These are phyloP conservation scores for Rallus crepitans DNA, from an alignment of 2,797 vertebrate genomes.

Conservation along the genomic window DNA sequence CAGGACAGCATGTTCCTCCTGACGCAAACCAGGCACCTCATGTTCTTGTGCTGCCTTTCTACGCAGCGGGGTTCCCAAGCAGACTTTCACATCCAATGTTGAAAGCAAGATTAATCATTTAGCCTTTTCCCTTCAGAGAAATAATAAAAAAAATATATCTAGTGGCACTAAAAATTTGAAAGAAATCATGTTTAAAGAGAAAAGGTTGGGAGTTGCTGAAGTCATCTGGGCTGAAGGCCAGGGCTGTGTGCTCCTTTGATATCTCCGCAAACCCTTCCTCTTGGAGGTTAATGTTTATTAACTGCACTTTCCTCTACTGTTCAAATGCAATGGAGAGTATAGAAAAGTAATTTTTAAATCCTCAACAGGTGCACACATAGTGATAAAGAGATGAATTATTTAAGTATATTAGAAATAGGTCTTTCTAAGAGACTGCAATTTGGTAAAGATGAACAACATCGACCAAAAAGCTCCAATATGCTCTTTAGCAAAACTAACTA, in stretches of 20 bases:
- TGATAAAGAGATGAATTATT: neutral
- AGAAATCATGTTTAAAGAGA: neutral
- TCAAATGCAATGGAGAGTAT: neutral
- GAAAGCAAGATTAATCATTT: slow-evolving; percentile 19
- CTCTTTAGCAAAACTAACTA: neutral
- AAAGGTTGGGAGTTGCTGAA: neutral
- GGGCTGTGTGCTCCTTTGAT: neutral
- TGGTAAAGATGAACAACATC: neutral
- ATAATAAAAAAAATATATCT: neutral
- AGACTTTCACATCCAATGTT: neutral
- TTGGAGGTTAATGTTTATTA: neutral
- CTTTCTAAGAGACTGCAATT: neutral
- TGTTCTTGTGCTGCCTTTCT: neutral
- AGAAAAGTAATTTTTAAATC: neutral
- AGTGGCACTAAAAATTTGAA: neutral
- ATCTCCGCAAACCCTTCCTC: neutral
- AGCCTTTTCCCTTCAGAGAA: neutral
- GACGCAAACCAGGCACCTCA: neutral
- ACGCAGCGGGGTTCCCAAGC: neutral
- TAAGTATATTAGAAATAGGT: neutral
- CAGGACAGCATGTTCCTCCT: neutral
- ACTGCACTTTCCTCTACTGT: neutral
- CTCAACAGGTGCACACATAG: neutral
- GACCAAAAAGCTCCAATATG: neutral
- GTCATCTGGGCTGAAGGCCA: neutral